Percentiles rank a stretch among this genome's conserved stretches.
Evolutionary conservation across 2,113 vertebrate genomes (phyloP).

Genomic region (Carassius carassius): DNA sequence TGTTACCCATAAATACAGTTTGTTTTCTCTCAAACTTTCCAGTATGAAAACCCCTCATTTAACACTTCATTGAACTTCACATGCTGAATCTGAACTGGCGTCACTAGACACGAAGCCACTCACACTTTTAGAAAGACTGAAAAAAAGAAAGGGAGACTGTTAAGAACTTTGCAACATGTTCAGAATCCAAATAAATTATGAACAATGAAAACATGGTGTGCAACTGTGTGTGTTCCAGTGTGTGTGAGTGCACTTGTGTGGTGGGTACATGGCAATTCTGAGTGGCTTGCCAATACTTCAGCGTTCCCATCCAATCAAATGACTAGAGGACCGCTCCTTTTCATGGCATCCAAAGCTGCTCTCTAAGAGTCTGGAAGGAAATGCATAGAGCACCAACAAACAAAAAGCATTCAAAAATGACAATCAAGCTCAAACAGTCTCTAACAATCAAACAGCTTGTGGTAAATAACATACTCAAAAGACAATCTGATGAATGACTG

Average conservation of each 20-base stretch:
- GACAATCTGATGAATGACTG: conserved; percentile 3
- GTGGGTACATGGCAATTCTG: neutral
- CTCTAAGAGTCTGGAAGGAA: conserved; percentile 22
- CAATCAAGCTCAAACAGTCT: conserved; percentile 17
- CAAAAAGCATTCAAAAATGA: conserved; percentile 14
- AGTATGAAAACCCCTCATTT: neutral
- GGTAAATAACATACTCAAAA: conserved; percentile 28
- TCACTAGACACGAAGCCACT: neutral
- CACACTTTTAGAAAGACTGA: neutral
- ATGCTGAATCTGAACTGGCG: neutral
- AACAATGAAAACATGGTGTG: conserved; percentile 18
- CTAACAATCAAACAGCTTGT: conserved; percentile 26
- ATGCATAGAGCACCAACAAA: conserved; percentile 26
- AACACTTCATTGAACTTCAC: neutral
- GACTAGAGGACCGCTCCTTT: neutral
- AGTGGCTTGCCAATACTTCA: conserved; percentile 30
- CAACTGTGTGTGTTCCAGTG: neutral
- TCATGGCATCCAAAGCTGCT: conserved; percentile 24
- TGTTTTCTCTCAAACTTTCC: neutral
- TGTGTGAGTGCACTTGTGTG: conserved; percentile 4
- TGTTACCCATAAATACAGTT: neutral
- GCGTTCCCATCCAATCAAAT: conserved; percentile 41
- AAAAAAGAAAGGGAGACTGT: conserved; percentile 27
- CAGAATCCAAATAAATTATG: conserved; percentile 22
- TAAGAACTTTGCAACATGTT: conserved; percentile 12